phyloP scores from a whole-genome alignment of 2,888 invertebrate species.

The Eledona agricola region DNA sequence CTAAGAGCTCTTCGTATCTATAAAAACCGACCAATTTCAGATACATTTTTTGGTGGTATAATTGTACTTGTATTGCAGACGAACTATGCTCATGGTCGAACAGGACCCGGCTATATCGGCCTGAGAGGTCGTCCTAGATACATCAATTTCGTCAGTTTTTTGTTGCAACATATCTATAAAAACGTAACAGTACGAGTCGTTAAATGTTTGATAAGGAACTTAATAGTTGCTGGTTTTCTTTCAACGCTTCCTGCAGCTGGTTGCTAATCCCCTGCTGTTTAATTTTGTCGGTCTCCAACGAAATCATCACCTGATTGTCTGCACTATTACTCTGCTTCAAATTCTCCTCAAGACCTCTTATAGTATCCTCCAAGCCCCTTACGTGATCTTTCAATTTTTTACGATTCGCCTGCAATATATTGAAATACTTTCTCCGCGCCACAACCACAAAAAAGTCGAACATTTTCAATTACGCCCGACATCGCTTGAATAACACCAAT shows the following conservation, averaged over 20 bases:
- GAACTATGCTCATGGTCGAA: slow-evolving; percentile 67
- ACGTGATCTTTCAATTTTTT: slow-evolving; percentile 27
- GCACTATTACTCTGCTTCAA: slow-evolving; percentile 47
- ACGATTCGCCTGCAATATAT: slow-evolving; percentile 13
- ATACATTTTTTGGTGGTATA: slow-evolving; percentile 1
- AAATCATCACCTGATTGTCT: slow-evolving; percentile 50
- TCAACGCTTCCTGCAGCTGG: slow-evolving; percentile 52
- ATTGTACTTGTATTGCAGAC: slow-evolving; percentile 66
- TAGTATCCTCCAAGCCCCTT: slow-evolving; percentile 38
- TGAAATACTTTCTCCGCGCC: slow-evolving; percentile 5
- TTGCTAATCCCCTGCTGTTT: slow-evolving; percentile 47
- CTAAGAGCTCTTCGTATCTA: slow-evolving; percentile 57
- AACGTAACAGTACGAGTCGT: not conserved
- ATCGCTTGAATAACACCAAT: slow-evolving; percentile 8
- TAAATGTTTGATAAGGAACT: slow-evolving; percentile 38
- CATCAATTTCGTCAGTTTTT: slow-evolving; percentile 39
- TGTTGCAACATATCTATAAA: slow-evolving; percentile 50
- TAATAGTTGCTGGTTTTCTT: slow-evolving; percentile 55
- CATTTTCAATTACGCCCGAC: slow-evolving; percentile 28
- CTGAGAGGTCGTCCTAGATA: slow-evolving; percentile 47
- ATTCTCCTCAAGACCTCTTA: slow-evolving; percentile 48
- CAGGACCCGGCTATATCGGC: slow-evolving; percentile 61
- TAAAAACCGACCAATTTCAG: slow-evolving; percentile 7
- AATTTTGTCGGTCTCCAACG: slow-evolving; percentile 46
- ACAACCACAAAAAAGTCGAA: slow-evolving; percentile 6